phyloP scores from a whole-genome alignment of 1,140 invertebrate genomes.

The Lordiphosa collinella region DNA sequence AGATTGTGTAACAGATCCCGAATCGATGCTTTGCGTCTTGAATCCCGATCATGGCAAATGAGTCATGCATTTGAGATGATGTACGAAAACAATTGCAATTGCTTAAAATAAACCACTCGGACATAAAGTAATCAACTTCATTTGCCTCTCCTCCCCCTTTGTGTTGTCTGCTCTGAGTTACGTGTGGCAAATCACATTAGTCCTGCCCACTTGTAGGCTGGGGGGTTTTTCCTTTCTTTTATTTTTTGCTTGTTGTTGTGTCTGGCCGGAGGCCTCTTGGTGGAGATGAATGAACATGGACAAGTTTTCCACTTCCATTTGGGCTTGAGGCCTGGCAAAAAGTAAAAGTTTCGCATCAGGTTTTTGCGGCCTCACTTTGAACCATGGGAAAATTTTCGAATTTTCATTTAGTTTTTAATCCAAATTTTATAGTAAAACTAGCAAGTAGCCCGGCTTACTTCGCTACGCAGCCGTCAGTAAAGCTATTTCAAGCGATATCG shows the following conservation, averaged over 20 bases:
- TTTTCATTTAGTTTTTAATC: too few relatives aligned
- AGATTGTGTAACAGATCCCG: slow-evolving; percentile 6
- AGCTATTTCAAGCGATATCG: too few relatives aligned
- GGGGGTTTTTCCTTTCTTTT: slow-evolving; percentile 6
- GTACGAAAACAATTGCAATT: slow-evolving; percentile 6
- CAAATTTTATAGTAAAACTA: too few relatives aligned
- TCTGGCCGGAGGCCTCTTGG: slow-evolving; percentile 17
- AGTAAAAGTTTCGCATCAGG: slow-evolving; percentile 45
- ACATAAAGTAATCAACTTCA: slow-evolving; percentile 15
- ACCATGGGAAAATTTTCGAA: too few relatives aligned
- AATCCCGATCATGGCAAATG: slow-evolving; percentile 7
- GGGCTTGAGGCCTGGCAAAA: slow-evolving; percentile 7
- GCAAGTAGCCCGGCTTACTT: too few relatives aligned
- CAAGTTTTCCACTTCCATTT: slow-evolving; percentile 62
- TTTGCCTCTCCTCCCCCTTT: neutral
- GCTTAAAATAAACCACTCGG: slow-evolving; percentile 21
- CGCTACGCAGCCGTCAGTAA: too few relatives aligned
- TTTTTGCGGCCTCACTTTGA: neutral
- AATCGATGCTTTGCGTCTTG: slow-evolving; percentile 1
- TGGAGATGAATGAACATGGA: slow-evolving; percentile 69
- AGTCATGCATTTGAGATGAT: neutral
- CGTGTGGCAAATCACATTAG: slow-evolving; percentile 15
- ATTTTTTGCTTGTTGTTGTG: slow-evolving; percentile 2
- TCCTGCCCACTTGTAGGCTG: slow-evolving; percentile 38
- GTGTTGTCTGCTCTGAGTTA: slow-evolving; percentile 2